Evolutionary conservation across 2,888 invertebrate genomes (phyloP), one percentile per base, ranked within the genome.

Genomic region (Desoria tigrina): DNA sequence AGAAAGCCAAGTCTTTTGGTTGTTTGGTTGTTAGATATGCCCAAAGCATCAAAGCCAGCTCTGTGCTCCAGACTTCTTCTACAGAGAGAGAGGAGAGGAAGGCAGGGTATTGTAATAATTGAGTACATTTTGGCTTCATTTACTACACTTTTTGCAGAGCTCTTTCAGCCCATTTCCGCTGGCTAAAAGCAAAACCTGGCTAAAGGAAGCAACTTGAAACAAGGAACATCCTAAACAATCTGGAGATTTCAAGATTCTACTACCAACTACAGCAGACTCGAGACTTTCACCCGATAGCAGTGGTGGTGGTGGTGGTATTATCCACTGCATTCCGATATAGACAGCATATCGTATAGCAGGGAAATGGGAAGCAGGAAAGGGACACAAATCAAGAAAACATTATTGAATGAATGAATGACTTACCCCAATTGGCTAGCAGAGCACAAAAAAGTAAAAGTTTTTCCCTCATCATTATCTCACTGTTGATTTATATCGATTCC

Each of bases 361-460:
- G 51, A 51, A 51, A 51, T 18, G 27, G 55, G 32, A 37, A 32
- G 55, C 28, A 32, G 55, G 55, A 32, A 28, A 55, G 7, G 24
- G 4, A 21, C 28, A 55, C 55, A 55, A 55, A 55, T 55, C 55
- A 55, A 55, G 55, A 55, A 55, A 32, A 32, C 32, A 55, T 32
- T 55, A 55, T 55, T 55, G 18, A 21, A 37, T 42, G 18, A 21
- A 37, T 42, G 57, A 57, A 18, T 27, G 32, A 66, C 72, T 72
- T 66, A 72, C 72, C 72, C 61, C 67, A 72, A 49, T 72, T 69
- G 61, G 72, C 65, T 14, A 72, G 61, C 2, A 72, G 65, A 42
- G 68, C 69, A 65, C 65, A 69, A 28, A 72, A 63, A 42, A 72
- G 67, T 14, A 28, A 62, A 53, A 37, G 27, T 50, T 62, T 66